Conservation (phyloP, 1,140 invertebrate genomes). For the Holcopasites calliopsidis region DNA sequence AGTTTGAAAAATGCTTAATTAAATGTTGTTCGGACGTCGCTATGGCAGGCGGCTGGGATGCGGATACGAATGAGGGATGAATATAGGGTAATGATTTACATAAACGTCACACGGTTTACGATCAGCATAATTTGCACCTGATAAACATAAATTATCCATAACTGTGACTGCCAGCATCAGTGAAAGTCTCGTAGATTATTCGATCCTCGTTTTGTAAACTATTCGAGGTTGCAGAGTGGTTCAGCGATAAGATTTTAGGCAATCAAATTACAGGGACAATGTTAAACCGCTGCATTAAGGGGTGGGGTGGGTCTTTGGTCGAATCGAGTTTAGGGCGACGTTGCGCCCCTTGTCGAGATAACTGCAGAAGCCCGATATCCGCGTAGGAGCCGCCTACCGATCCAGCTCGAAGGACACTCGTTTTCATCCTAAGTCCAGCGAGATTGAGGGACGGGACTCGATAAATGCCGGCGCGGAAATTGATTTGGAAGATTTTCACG, state of each 20-base stretch:
- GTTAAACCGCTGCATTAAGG: conserved; percentile 13
- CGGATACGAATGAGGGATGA: too few relatives aligned
- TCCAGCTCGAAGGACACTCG: conserved; percentile 48
- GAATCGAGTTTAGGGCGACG: conserved; percentile 43
- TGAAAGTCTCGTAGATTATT: too few relatives aligned
- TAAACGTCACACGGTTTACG: too few relatives aligned
- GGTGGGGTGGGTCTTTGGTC: not conserved
- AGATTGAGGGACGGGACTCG: conserved; percentile 51
- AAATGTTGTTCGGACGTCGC: conserved; percentile 20
- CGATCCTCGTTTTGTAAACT: too few relatives aligned
- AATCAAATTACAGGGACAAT: conserved; percentile 38
- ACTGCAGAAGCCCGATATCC: conserved; percentile 38
- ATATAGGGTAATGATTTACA: not conserved
- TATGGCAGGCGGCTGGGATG: not conserved
- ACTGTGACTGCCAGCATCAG: too few relatives aligned
- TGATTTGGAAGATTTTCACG: conserved; percentile 65
- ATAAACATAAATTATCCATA: too few relatives aligned
- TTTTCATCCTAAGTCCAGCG: conserved; percentile 47
- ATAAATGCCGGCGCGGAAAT: conserved; percentile 52
- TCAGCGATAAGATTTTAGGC: conserved; percentile 16
- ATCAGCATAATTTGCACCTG: too few relatives aligned
- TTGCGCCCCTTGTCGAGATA: conserved; percentile 24
- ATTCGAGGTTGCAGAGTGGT: not conserved
- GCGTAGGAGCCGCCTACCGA: conserved; percentile 39
- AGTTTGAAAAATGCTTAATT: conserved; percentile 61